Evolutionary conservation across 2,113 vertebrate species (phyloP).

Genomic region (Mungos mungo): DNA sequence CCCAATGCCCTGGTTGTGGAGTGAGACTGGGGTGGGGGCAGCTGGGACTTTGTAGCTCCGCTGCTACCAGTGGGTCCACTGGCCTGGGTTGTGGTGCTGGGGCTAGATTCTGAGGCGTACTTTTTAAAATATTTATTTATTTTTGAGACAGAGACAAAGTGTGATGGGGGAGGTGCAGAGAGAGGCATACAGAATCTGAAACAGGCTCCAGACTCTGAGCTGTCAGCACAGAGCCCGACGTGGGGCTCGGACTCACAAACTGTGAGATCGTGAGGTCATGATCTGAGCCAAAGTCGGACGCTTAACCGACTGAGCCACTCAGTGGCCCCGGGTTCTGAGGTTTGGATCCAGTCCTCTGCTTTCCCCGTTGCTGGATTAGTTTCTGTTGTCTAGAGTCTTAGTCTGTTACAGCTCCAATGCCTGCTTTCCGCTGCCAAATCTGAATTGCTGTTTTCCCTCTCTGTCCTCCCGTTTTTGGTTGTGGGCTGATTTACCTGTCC

Average conservation of each 20-base stretch:
- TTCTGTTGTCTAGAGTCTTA: background rate
- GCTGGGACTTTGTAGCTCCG: background rate
- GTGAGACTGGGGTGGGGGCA: background rate
- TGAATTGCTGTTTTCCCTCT: background rate
- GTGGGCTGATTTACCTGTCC: too few species aligned
- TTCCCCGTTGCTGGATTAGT: background rate
- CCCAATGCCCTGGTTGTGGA: background rate
- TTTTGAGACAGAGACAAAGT: too few species aligned
- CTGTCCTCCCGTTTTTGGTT: background rate
- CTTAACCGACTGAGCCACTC: too few species aligned
- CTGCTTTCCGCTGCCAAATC: background rate
- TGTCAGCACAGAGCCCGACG: too few species aligned
- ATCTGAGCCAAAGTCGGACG: too few species aligned
- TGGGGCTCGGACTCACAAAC: too few species aligned
- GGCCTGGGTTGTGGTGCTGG: background rate
- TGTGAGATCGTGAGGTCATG: too few species aligned
- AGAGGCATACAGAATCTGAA: too few species aligned
- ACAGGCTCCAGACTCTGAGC: too few species aligned
- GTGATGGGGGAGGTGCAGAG: too few species aligned
- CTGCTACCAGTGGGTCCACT: background rate
- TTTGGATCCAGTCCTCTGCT: background rate
- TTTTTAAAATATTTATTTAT: too few species aligned
- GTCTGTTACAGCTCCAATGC: background rate
- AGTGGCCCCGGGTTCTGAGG: too few species aligned
- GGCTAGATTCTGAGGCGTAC: background rate